Conservation (phyloP, 2,888 invertebrate genomes). For the Pollenia labialis region DNA sequence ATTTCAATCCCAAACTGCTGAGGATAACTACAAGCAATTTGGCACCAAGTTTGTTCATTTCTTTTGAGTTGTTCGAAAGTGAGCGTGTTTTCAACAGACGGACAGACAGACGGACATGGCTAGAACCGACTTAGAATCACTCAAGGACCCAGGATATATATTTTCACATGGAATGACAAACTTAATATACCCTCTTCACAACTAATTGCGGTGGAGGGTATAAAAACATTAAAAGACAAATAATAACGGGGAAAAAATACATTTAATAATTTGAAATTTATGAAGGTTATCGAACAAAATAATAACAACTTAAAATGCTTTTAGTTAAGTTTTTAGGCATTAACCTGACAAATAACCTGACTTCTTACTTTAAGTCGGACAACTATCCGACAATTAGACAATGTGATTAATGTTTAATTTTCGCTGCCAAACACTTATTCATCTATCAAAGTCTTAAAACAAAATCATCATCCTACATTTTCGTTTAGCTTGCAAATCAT, state of each 20-base stretch:
- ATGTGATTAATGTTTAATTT: conserved; percentile 22
- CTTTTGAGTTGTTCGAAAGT: too few relatives aligned
- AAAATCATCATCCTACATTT: conserved; percentile 22
- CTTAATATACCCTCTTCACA: too few relatives aligned
- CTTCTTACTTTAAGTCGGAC: not conserved
- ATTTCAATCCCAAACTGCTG: too few relatives aligned
- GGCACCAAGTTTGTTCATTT: too few relatives aligned
- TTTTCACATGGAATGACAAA: too few relatives aligned
- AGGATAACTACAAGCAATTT: too few relatives aligned
- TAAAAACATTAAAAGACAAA: conserved; percentile 10
- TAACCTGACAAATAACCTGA: conserved; percentile 12
- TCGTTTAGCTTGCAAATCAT: conserved; percentile 55
- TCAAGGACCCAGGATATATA: too few relatives aligned
- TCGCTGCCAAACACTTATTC: conserved; percentile 16
- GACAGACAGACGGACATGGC: too few relatives aligned
- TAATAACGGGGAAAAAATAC: not conserved
- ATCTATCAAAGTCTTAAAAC: conserved; percentile 35
- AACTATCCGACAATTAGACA: not conserved
- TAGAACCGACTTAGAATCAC: too few relatives aligned
- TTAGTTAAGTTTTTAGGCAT: conserved; percentile 24
- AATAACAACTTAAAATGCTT: conserved; percentile 35
- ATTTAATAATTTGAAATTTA: conserved; percentile 12
- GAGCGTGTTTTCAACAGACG: too few relatives aligned
- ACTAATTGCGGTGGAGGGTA: too few relatives aligned
- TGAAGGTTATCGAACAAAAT: conserved; percentile 29